Base-by-base conservation (phyloP, 2,888 invertebrate genomes). In the Nezara viridula region DNA sequence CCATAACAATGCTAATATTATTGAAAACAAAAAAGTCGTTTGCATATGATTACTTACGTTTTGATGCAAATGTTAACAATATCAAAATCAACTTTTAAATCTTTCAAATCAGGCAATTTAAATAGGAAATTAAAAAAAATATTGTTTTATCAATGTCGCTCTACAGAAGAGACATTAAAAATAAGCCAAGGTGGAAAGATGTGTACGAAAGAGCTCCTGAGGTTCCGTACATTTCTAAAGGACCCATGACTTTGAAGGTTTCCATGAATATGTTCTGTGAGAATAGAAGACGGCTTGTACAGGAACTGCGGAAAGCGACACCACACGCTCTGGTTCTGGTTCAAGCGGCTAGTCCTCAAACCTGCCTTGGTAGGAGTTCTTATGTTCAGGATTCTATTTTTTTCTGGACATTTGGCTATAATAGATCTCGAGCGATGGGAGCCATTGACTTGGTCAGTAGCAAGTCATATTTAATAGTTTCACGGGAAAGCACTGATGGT, bases 211-310 rank as follows among this genome's bases (percentile, higher is more conserved):
- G 4, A 16, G 24, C 24, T 12, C 12, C 44, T 12, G n/a, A 40
- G n/a, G n/a, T n/a, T 44, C 81, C 81, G n/a, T n/a, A 24, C 16
- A n/a, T 81, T 81, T 81, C 81, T n/a, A 81, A 47, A 81, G 81
- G 81, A 5, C 1, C 12, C 5, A 14, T 81, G 44, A 81, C 81
- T n/a, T 81, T 81, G 81, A 81, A 81, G 81, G 14, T 81, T 10
- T 44, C 81, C 24, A 44, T 81, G 2, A n/a, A 44, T 47, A 14
- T 81, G 16, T 81, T 44, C 44, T 12, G 24, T 47, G 81, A 81
- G 44, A 81, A 81, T n/a, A 81, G 81, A n/a, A 40, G 44, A 81
- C 44, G 81, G 14, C n/a, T 81, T 24, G 81, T 47, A 14, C 4
- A 40, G 4, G n/a, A 44, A 24, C 44, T 81, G 44, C 44, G 44